Evolutionary conservation across 2,113 vertebrate species (phyloP).

Genomic region (Bubo bubo): DNA sequence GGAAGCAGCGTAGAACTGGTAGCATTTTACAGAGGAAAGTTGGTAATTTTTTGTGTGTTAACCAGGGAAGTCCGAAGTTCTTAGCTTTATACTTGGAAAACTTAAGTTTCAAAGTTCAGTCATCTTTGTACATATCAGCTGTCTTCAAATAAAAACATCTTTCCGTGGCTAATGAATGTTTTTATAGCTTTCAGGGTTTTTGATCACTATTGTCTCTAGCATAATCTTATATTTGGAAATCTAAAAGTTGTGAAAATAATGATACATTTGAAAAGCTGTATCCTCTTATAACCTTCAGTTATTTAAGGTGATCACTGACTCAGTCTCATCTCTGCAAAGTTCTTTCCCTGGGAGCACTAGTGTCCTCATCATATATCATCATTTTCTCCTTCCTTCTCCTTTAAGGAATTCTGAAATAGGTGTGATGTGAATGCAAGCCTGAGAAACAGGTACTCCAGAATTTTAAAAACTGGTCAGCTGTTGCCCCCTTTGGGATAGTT

Average conservation of each 20-base stretch:
- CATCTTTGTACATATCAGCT: neutral
- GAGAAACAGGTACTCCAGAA: neutral
- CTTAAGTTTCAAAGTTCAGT: neutral
- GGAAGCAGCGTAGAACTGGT: neutral
- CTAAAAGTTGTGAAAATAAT: neutral
- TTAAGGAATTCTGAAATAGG: neutral
- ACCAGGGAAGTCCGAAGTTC: neutral
- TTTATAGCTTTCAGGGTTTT: neutral
- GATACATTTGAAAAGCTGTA: neutral
- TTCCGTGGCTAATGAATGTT: neutral
- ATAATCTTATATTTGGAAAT: neutral
- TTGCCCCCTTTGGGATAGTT: constrained; percentile 17
- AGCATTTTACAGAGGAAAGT: fast-evolving
- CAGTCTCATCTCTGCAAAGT: neutral
- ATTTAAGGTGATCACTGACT: neutral
- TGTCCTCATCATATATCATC: neutral
- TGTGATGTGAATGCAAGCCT: neutral
- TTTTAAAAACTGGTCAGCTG: neutral
- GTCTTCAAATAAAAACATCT: neutral
- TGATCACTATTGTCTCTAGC: neutral
- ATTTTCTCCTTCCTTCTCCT: neutral
- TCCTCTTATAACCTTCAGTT: neutral
- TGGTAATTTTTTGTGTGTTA: neutral
- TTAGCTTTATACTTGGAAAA: neutral
- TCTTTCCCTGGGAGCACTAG: neutral